Conservation (phyloP, 1,140 invertebrate species). For the Drosophila kurseongensis region DNA sequence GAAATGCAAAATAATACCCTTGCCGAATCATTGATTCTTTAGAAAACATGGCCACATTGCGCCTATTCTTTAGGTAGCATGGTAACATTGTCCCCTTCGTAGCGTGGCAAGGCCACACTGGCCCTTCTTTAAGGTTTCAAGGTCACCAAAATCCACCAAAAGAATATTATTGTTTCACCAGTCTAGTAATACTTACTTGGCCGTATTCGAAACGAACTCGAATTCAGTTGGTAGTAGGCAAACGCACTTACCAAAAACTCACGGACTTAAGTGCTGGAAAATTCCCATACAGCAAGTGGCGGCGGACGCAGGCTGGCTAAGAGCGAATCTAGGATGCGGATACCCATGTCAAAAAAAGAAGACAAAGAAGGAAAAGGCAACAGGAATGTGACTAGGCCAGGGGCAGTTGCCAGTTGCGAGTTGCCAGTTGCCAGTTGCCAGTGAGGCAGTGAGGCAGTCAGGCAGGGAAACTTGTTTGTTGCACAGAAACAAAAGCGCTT, state of each 20-base stretch:
- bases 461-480: constrained; percentile 76
- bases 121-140: not conserved
- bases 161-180: not conserved
- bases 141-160: too few relatives aligned
- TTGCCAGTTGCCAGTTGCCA: constrained; percentile 34
- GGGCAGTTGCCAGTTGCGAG: constrained; percentile 46
- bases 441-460: constrained; percentile 35
- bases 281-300: constrained; percentile 4
- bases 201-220: not conserved
- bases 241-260: constrained; percentile 2
- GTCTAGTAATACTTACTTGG: not conserved
- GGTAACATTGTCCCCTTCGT: not conserved
- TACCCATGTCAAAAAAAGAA: constrained; percentile 74
- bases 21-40: too few relatives aligned
- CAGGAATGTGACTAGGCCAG: constrained; percentile 42
- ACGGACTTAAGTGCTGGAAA: not conserved
- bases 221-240: not conserved
- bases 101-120: not conserved
- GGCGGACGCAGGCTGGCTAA: not conserved
- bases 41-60: not conserved
- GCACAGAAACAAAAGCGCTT: constrained; percentile 81
- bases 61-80: not conserved
- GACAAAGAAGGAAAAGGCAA: constrained; percentile 1
- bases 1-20: constrained; percentile 1
- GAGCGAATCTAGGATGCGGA: constrained; percentile 73